These are phyloP conservation scores for Todiramphus chloris DNA, from an alignment of 2,113 vertebrate species.

Conservation along the genomic window DNA sequence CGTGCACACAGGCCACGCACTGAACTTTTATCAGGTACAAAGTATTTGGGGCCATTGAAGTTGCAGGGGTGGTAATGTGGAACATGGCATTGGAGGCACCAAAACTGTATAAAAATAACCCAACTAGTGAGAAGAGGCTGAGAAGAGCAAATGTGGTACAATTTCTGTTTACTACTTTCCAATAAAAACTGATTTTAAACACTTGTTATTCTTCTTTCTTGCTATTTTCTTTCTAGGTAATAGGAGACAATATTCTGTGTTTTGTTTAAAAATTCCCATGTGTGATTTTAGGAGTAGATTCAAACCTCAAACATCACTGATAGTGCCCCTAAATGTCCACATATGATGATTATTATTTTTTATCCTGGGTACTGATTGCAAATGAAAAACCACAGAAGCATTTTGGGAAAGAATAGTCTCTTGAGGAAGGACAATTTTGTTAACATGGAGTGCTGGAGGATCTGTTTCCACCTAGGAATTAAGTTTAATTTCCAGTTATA, in stretches of 20 bases:
- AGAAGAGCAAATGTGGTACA: neutral
- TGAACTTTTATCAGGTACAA: neutral
- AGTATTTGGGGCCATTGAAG: neutral
- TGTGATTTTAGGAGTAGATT: neutral
- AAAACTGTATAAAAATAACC: neutral
- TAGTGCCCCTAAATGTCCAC: neutral
- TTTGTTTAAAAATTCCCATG: neutral
- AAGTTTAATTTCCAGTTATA: conserved; percentile 6
- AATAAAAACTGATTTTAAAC: neutral
- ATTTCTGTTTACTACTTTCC: neutral
- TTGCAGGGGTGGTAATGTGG: neutral
- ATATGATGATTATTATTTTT: neutral
- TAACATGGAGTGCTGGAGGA: neutral
- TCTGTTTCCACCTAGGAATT: neutral
- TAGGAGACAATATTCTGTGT: neutral
- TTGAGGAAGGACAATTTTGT: neutral
- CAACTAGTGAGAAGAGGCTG: neutral
- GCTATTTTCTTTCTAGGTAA: neutral
- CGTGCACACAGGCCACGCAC: neutral
- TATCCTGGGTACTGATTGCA: neutral
- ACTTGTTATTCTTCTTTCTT: neutral
- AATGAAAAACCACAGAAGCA: neutral
- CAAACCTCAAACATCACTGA: neutral
- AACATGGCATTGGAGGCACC: neutral
- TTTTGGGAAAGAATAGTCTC: neutral